phyloP scores from a whole-genome alignment of 2,113 vertebrate genomes.

The Proterorhinus semilunaris region DNA sequence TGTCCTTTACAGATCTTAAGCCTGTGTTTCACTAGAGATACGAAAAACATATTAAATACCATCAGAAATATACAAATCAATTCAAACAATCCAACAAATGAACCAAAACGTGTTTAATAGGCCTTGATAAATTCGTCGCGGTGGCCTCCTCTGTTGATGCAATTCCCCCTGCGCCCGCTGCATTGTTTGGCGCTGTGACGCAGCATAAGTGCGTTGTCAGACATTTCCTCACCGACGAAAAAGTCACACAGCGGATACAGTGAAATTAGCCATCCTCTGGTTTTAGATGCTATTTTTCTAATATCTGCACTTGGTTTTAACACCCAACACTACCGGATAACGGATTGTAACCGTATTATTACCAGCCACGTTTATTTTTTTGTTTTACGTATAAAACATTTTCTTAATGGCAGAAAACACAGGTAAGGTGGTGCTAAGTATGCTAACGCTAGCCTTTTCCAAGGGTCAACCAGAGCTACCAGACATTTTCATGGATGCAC shows the following conservation, averaged over 20 bases:
- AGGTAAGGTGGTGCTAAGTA: conserved; percentile 54
- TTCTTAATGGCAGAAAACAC: conserved; percentile 59
- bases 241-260: not conserved
- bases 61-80: too few relatives aligned
- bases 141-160: not conserved
- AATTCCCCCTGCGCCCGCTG: not conserved
- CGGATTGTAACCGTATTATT: not conserved
- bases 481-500: not conserved
- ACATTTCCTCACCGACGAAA: not conserved
- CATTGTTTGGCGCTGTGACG: not conserved
- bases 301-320: not conserved
- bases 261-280: not conserved
- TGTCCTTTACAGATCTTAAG: too few relatives aligned
- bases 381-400: too few relatives aligned
- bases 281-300: not conserved
- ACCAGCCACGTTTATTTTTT: not conserved
- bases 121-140: not conserved
- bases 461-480: conserved; percentile 10
- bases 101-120: too few relatives aligned
- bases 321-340: not conserved
- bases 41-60: too few relatives aligned
- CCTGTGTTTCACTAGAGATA: too few relatives aligned
- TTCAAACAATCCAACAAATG: too few relatives aligned
- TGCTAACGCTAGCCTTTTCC: conserved; percentile 20
- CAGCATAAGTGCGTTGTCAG: not conserved